A percentile compares a stretch with the other conserved stretches of the same genome.
phyloP scores from a whole-genome alignment of 2,888 invertebrate species.

The Melikaiella ostensackeni region DNA sequence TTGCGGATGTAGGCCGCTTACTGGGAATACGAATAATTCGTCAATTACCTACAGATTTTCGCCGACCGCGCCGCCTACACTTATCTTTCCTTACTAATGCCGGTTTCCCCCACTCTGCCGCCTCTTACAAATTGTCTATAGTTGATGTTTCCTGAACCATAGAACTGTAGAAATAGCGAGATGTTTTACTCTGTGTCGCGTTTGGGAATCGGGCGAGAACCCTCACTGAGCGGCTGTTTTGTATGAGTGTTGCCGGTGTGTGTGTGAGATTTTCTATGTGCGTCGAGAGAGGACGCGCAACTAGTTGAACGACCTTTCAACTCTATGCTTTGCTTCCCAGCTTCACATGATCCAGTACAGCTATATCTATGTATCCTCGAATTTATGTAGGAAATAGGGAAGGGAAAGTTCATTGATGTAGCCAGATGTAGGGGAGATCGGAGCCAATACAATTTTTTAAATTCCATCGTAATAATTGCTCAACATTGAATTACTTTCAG shows the following conservation, averaged over 20 bases:
- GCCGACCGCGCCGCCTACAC: too few species aligned
- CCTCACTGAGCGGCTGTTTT: slow-evolving; percentile 53
- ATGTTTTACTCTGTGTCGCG: not conserved
- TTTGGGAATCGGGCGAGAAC: slow-evolving; percentile 41
- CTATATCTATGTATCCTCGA: slow-evolving; percentile 45
- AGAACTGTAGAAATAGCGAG: not conserved
- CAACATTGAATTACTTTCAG: too few species aligned
- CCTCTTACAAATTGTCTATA: too few species aligned
- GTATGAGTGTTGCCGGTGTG: slow-evolving; percentile 28
- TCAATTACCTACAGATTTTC: too few species aligned
- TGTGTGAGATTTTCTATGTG: slow-evolving; percentile 20
- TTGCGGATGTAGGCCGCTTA: too few species aligned
- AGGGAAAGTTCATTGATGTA: not conserved
- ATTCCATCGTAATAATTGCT: too few species aligned
- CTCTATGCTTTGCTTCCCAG: slow-evolving; percentile 62
- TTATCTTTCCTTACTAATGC: too few species aligned
- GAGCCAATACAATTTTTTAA: not conserved
- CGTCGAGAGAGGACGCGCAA: slow-evolving; percentile 33
- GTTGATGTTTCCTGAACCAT: not conserved
- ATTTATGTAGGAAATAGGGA: slow-evolving; percentile 36
- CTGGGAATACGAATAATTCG: too few species aligned
- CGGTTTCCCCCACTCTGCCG: too few species aligned
- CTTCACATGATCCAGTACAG: slow-evolving; percentile 56
- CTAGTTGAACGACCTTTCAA: slow-evolving; percentile 65
- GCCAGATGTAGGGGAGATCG: not conserved